Base-by-base conservation (phyloP, 2,797 vertebrate species). In the Myiothlypis chrysogaster region DNA sequence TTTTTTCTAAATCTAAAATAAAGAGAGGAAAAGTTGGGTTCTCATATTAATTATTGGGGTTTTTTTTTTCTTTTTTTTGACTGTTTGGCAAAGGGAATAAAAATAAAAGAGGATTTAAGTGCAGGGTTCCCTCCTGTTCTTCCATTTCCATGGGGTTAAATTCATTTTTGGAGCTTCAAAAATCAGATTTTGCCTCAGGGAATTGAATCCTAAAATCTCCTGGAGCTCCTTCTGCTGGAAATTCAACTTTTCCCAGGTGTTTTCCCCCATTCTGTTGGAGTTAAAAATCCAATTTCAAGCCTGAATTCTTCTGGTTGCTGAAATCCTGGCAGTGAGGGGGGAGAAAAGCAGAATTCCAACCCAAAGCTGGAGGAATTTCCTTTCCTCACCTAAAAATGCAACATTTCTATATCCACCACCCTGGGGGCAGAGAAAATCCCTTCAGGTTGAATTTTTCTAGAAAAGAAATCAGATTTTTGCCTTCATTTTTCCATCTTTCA, bases 1-100 rank as follows among this genome's bases (percentile, higher is more conserved):
- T 92, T 97, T 97, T 97, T 75, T 94, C 87, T 96, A 97, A 96
- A 97, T 97, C 97, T 98, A 96, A 97, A 97, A 98, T 84, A 97
- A 97, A 97, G 86, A 97, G 82, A 97, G 95, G 94, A 96, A 77
- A 97, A 97, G 84, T 95, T 94, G 76, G 91, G 92, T 97, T 97
- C 90, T 95, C 46, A 7, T 18, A 91, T 90, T 88, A 96, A 83
- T 30, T 30, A 52, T 30, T 19, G 28, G 18, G 24, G 9, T 2
- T 14, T 90, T 14, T 90, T 32, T 13, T 55, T 15, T n/a, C n/a
- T 7, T 41, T 69, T 82, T 69, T 78, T 93, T 73, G 50, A 95
- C 70, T 81, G 63, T n/a, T 61, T 64, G 37, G 69, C 21, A 83
- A 90, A 53, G 39, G 63, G 68, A 57, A 71, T 93, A 27, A 84